Percentiles rank a stretch among this genome's conserved stretches.
Evolutionary conservation across 1,140 invertebrate genomes (phyloP).

Genomic region (Halyomorpha halys): DNA sequence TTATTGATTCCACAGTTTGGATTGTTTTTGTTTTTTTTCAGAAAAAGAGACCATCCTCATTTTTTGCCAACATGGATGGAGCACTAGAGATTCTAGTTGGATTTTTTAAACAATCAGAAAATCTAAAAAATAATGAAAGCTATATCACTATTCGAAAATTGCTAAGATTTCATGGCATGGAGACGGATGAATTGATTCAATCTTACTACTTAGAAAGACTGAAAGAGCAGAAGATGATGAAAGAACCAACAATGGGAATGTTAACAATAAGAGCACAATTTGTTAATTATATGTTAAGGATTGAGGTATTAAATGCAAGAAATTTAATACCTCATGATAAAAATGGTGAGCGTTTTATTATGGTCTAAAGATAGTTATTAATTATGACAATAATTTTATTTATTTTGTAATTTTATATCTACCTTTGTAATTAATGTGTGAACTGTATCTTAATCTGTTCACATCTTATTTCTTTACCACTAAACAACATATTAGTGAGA

Average conservation of each 20-base stretch:
- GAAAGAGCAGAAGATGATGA: constrained; percentile 49
- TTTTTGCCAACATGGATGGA: constrained; percentile 80
- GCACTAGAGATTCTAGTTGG: constrained; percentile 73
- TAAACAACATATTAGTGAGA: no score
- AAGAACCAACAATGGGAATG: constrained; percentile 43
- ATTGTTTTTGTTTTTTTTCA: constrained; percentile 38
- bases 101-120: constrained; percentile 58
- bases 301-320: constrained; percentile 79
- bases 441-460: no score
- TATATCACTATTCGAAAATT: constrained; percentile 56
- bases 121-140: constrained; percentile 35
- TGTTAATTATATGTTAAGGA: constrained; percentile 41
- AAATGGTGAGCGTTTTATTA: constrained; percentile 52
- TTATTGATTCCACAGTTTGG: no score
- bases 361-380: not conserved
- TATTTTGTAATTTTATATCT: no score
- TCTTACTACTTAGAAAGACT: constrained; percentile 65
- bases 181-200: constrained; percentile 78
- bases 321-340: constrained; percentile 79
- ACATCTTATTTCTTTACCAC: no score
- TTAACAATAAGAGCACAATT: constrained; percentile 31
- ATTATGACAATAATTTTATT: no score
- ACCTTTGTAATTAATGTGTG: no score
- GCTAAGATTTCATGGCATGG: constrained; percentile 69
- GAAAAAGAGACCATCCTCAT: constrained; percentile 72